These are phyloP conservation scores for Ochropleura leucogaster DNA, from an alignment of 2,888 invertebrate species.

Conservation along the genomic window DNA sequence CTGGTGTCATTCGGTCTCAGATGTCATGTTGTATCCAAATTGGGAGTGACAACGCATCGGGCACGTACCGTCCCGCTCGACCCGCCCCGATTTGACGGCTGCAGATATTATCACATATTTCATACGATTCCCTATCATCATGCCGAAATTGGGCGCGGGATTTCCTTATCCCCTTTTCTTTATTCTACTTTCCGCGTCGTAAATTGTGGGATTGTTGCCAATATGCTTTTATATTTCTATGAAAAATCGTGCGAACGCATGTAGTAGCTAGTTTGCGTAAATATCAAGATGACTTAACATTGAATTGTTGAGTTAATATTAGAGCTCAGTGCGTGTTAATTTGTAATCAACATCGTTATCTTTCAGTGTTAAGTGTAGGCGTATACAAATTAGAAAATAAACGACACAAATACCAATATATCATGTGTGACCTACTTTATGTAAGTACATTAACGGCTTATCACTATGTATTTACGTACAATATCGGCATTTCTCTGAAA, in stretches of 20 bases:
- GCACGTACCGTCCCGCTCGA: conserved; percentile 37
- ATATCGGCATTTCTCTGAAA: conserved; percentile 43
- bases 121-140: conserved; percentile 50
- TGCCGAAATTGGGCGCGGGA: conserved; percentile 45
- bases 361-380: conserved; percentile 46
- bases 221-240: conserved; percentile 39
- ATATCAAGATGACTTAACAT: conserved; percentile 26
- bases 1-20: conserved; percentile 54
- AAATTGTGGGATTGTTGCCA: conserved; percentile 42
- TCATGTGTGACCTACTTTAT: conserved; percentile 61
- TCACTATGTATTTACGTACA: conserved; percentile 55
- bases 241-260: conserved; percentile 18
- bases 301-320: conserved; percentile 24
- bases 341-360: conserved; percentile 57
- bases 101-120: conserved; percentile 62
- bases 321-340: conserved; percentile 37
- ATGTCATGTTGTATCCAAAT: conserved; percentile 64
- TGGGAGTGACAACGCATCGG: conserved; percentile 49
- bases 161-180: conserved; percentile 51
- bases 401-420: conserved; percentile 52
- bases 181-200: conserved; percentile 38
- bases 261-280: conserved; percentile 17
- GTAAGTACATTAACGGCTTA: conserved; percentile 55
- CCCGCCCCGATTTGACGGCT: conserved; percentile 28
- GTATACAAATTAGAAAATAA: conserved; percentile 52